Evolutionary conservation across 2,113 vertebrate species (phyloP), one percentile per base, ranked within the genome.

Genomic region (Alouatta palliata): DNA sequence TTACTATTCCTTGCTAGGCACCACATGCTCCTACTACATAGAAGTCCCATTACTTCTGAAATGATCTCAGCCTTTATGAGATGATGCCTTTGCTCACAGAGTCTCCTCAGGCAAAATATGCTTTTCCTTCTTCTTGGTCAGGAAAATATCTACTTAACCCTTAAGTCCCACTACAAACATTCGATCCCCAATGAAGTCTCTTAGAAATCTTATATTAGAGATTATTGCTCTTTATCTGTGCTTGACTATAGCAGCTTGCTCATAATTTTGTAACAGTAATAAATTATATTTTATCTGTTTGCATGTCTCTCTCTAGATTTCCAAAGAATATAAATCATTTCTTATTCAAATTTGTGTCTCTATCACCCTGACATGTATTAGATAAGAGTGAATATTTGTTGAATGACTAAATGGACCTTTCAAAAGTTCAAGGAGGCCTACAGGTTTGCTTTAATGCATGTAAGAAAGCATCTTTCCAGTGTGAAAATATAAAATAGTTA

Each of bases 241-340:
- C 12, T 45, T 23, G 30, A 25, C 40, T 56, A 75, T 27, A 56
- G 58, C 47, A 85, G 27, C 4, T 85, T 77, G 21, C 7, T 58
- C 16, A 83, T n/a, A 52, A 3, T 90, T 96, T 61, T 49, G 21
- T 47, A 94, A 68, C 10, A 84, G 35, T 19, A 88, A 4, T n/a
- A 85, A 66, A 87, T 43, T 91, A 95, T 88, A 89, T 84, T 81
- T 71, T 91, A 82, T 7, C 49, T 32, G 4, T 49, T 84, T 84
- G 6, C 30, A 75, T n/a, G 14, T 77, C 2, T 75, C 61, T 95
- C 6, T 91, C 58, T 56, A 37, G 23, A 49, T 84, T 87, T 90
- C 61, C 64, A 14, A 82, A 91, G 64, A 11, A 64, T 2, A 19
- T 9, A 94, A 92, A 88, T 56, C 21, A 68, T 61, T 70, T 87